Evolutionary conservation across 2,113 vertebrate species (phyloP).

Genomic region (Paramormyrops kingsleyae): DNA sequence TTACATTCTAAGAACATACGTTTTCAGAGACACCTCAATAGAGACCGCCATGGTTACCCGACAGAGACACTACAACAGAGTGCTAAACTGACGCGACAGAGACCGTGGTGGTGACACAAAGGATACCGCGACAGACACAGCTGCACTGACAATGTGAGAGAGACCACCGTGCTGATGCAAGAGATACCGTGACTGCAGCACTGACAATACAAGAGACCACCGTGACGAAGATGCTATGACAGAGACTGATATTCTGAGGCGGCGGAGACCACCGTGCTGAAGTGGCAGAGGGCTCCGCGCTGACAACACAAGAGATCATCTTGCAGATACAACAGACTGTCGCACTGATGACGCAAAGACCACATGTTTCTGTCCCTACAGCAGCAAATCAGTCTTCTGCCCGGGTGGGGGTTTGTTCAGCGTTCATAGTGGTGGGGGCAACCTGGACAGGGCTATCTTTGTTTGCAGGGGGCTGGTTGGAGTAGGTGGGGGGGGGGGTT

Average conservation of each 20-base stretch:
- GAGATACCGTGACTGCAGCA: too few relatives aligned
- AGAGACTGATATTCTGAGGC: not conserved
- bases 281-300: not conserved
- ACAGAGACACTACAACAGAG: not conserved
- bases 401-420: conserved; percentile 18
- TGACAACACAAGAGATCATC: not conserved
- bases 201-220: not conserved
- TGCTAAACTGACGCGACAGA: not conserved
- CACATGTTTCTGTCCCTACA: not conserved
- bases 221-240: not conserved
- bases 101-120: not conserved
- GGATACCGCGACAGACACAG: not conserved
- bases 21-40: conserved; percentile 1
- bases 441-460: conserved; percentile 37
- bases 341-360: not conserved
- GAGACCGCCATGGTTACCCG: not conserved
- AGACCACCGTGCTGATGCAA: not conserved
- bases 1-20: conserved; percentile 44
- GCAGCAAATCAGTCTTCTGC: not conserved
- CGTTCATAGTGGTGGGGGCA: not conserved
- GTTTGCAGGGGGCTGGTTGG: conserved; percentile 14
- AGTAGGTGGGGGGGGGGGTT: not conserved
- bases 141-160: not conserved
- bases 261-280: not conserved
- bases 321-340: not conserved